These are phyloP conservation scores for Acrocephalus arundinaceus DNA, from an alignment of 2,113 vertebrate species.

Conservation along the genomic window DNA sequence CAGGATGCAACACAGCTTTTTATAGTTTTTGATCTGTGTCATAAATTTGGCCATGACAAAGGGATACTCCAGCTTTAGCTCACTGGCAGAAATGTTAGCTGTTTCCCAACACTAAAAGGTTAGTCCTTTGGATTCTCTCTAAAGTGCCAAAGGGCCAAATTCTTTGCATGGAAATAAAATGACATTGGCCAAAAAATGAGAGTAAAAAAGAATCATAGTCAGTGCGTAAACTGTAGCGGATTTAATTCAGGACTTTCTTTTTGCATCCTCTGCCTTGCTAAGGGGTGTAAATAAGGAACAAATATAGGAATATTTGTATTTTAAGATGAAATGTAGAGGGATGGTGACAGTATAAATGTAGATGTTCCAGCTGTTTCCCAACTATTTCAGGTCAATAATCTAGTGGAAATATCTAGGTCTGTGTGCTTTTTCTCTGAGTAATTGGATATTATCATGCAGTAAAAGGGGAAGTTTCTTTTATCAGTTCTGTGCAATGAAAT, in stretches of 20 bases:
- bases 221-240: not conserved
- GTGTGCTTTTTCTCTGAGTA: not conserved
- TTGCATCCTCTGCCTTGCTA: not conserved
- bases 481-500: conserved; percentile 3
- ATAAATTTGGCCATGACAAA: conserved; percentile 80
- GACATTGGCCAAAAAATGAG: not conserved
- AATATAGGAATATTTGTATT: not conserved
- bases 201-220: not conserved
- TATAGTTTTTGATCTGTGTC: conserved; percentile 81
- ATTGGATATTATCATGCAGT: not conserved
- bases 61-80: conserved; percentile 74
- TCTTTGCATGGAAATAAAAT: conserved; percentile 41
- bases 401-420: not conserved
- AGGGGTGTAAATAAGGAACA: not conserved
- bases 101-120: conserved; percentile 67
- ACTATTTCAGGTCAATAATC: not conserved
- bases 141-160: conserved; percentile 48
- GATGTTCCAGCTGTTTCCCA: not conserved
- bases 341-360: not conserved
- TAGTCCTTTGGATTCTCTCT: conserved; percentile 59
- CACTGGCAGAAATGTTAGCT: conserved; percentile 69
- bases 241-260: conserved; percentile 15
- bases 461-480: not conserved
- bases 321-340: not conserved
- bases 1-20: conserved; percentile 80